Conservation (phyloP, 2,797 vertebrate species). For the Triplophysa yarkandensis region DNA sequence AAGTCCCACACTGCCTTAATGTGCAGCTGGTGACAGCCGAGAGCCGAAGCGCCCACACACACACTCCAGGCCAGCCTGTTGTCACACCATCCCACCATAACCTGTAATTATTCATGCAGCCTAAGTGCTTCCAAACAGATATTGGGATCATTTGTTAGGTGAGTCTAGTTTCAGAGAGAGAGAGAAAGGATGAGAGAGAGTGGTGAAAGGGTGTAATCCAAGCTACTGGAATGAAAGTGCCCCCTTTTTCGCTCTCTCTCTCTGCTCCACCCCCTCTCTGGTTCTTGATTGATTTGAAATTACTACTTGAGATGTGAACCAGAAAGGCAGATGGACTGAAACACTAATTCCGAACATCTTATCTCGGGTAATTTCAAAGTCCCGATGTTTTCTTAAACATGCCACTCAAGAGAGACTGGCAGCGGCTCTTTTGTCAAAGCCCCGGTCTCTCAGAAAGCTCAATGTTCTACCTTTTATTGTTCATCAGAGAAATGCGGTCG, state of each 20-base stretch:
- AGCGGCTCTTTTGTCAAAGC: not conserved
- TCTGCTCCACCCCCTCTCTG: not conserved
- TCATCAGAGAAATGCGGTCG: slow-evolving; percentile 13
- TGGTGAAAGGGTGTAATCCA: slow-evolving; percentile 32
- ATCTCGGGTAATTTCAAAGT: slow-evolving; percentile 46
- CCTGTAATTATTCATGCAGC: slow-evolving; percentile 70
- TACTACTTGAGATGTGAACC: slow-evolving; percentile 51
- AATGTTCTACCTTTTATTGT: slow-evolving; percentile 27
- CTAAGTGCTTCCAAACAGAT: slow-evolving; percentile 66
- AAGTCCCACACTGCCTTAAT: slow-evolving; percentile 64
- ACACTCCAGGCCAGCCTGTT: slow-evolving; percentile 44
- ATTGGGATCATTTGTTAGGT: slow-evolving; percentile 54
- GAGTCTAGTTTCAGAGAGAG: slow-evolving; percentile 53
- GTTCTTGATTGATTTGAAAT: slow-evolving; percentile 52
- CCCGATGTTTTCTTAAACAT: slow-evolving; percentile 47
- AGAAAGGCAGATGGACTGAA: slow-evolving; percentile 48
- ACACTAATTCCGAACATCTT: slow-evolving; percentile 49
- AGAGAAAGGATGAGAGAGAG: not conserved
- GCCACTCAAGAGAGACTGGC: slow-evolving; percentile 26
- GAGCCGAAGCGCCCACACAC: slow-evolving; percentile 59
- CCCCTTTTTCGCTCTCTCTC: slow-evolving; percentile 10
- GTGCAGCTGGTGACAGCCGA: slow-evolving; percentile 62
- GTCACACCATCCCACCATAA: slow-evolving; percentile 49
- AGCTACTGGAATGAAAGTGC: slow-evolving; percentile 33
- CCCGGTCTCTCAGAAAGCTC: not conserved